Conservation (phyloP, 1,140 invertebrate genomes). For the Zaprionus tsacasi region DNA sequence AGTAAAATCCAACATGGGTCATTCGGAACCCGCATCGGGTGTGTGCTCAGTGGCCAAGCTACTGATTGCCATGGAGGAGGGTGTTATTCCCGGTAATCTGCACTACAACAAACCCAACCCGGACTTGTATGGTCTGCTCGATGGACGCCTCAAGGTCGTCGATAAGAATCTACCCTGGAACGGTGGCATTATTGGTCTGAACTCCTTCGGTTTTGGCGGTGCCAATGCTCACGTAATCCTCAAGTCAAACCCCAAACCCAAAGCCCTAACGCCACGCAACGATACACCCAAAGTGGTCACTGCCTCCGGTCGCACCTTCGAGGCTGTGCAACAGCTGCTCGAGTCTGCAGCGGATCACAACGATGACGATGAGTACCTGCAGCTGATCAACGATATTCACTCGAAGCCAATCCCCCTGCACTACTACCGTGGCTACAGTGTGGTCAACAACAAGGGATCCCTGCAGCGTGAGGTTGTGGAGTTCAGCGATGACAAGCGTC, state of each 20-base stretch:
- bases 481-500: conserved; percentile 87
- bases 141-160: conserved; percentile 95
- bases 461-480: conserved; percentile 82
- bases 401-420: conserved; percentile 89
- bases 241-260: conserved; percentile 90
- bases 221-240: conserved; percentile 97
- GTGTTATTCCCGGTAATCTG: conserved; percentile 94
- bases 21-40: conserved; percentile 97
- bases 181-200: conserved; percentile 94
- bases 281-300: conserved; percentile 89
- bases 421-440: conserved; percentile 90
- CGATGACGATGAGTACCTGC: conserved; percentile 90
- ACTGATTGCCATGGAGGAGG: conserved; percentile 95
- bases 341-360: conserved; percentile 86
- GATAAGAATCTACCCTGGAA: conserved; percentile 91
- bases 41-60: conserved; percentile 95
- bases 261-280: conserved; percentile 85
- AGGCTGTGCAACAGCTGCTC: conserved; percentile 90
- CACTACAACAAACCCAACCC: conserved; percentile 94
- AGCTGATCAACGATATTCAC: conserved; percentile 91
- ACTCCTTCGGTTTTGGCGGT: conserved; percentile 99
- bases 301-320: conserved; percentile 93
- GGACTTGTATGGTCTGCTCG: conserved; percentile 93
- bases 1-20: conserved; percentile 99
- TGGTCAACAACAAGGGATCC: conserved; percentile 86